Percentiles rank a stretch among this genome's conserved stretches.
Evolutionary conservation across 2,888 invertebrate species (phyloP).

Genomic region (Nesidiocoris tenuis): DNA sequence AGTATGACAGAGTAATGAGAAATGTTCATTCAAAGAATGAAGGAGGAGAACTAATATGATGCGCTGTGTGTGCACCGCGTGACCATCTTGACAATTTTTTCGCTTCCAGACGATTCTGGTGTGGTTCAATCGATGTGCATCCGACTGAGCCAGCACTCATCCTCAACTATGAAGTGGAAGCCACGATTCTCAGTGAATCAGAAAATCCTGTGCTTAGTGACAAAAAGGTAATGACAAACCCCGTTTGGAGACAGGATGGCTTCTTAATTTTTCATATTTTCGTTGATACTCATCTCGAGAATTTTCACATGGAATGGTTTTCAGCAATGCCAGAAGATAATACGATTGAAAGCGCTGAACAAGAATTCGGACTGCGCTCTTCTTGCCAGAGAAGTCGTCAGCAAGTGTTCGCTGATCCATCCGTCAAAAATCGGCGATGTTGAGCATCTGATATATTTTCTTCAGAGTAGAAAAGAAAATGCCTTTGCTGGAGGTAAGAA

Average conservation of each 20-base stretch:
- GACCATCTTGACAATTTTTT: no score
- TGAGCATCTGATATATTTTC: constrained; percentile 81
- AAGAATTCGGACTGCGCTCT: constrained; percentile 74
- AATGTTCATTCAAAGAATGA: no score
- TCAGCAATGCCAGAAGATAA: constrained; percentile 76
- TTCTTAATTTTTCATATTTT: no score
- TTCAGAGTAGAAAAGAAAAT: constrained; percentile 70
- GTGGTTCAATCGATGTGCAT: constrained; percentile 82
- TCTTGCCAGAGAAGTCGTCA: constrained; percentile 79
- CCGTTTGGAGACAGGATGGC: no score
- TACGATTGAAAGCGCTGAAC: constrained; percentile 76
- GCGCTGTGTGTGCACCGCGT: no score
- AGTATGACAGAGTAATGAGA: no score
- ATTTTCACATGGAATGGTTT: constrained; percentile 45
- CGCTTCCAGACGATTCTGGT: constrained; percentile 72
- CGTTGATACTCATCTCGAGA: not conserved
- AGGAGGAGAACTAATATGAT: no score
- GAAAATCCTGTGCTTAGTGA: constrained; percentile 80
- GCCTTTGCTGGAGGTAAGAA: constrained; percentile 48
- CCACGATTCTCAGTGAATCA: constrained; percentile 76
- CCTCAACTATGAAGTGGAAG: constrained; percentile 83
- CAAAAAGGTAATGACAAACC: constrained; percentile 74
- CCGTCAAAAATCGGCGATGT: constrained; percentile 78
- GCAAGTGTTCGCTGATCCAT: constrained; percentile 82
- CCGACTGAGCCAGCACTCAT: constrained; percentile 83